phyloP scores from a whole-genome alignment of 2,888 invertebrate genomes.

The Lithophane leautieri region DNA sequence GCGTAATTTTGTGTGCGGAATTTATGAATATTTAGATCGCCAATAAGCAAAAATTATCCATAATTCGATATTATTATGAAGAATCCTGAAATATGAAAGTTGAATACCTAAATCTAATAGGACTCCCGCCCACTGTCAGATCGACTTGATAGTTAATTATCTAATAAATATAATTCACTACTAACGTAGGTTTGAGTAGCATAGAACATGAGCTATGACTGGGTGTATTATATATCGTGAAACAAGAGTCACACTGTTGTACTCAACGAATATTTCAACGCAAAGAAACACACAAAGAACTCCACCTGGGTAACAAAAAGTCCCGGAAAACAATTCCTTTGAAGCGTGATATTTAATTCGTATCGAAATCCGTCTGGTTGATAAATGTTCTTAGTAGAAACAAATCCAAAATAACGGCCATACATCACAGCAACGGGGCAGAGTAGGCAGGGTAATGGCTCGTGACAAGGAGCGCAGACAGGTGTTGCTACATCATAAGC shows the following conservation, averaged over 20 bases:
- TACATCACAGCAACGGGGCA: conserved; percentile 30
- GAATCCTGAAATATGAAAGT: neutral
- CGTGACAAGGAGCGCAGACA: conserved; percentile 50
- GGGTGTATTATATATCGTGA: neutral
- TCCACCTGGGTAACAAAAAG: neutral
- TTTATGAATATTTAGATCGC: conserved; percentile 11
- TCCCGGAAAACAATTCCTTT: conserved; percentile 19
- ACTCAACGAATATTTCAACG: conserved; percentile 4
- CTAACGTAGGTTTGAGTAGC: neutral
- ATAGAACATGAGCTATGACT: neutral
- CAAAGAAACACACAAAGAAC: neutral
- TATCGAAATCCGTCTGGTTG: conserved; percentile 17
- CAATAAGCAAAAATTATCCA: neutral
- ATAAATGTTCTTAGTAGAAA: conserved; percentile 38
- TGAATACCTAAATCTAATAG: neutral
- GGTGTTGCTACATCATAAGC: conserved; percentile 63
- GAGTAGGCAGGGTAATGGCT: conserved; percentile 45
- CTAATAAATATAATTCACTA: neutral
- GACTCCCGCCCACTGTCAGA: neutral
- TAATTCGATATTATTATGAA: neutral
- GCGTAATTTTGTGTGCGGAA: conserved; percentile 15
- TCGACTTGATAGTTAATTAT: neutral
- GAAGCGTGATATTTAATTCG: conserved; percentile 22
- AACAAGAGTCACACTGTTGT: neutral
- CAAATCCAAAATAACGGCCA: conserved; percentile 35